These are phyloP conservation scores for Amia ocellicauda DNA, from an alignment of 2,113 vertebrate species.

Conservation along the genomic window DNA sequence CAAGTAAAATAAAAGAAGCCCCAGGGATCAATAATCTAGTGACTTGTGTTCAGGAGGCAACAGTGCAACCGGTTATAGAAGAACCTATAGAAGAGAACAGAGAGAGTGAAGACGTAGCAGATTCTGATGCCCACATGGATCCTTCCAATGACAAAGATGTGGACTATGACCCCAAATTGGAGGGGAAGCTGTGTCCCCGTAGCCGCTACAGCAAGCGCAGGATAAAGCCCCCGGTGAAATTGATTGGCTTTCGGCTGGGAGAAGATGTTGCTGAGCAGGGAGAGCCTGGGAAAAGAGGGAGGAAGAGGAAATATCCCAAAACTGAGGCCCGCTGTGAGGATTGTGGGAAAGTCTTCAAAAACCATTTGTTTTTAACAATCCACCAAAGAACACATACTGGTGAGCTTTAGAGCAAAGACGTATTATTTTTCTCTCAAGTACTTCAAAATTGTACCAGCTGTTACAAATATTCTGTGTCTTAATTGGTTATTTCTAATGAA, in stretches of 20 bases:
- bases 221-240: constrained; percentile 77
- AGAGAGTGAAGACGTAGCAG: constrained; percentile 35
- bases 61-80: neutral
- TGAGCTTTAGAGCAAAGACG: constrained; percentile 33
- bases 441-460: neutral
- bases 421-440: neutral
- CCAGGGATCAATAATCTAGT: no score
- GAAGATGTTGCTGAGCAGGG: constrained; percentile 62
- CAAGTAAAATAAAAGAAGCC: neutral
- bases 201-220: constrained; percentile 79
- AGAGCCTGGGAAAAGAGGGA: constrained; percentile 62
- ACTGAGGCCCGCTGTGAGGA: constrained; percentile 83
- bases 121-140: constrained; percentile 30
- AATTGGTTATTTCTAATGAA: neutral
- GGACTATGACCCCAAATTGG: constrained; percentile 59
- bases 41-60: neutral
- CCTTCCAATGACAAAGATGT: constrained; percentile 57
- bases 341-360: constrained; percentile 91
- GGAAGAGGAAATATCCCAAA: constrained; percentile 68
- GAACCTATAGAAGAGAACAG: constrained; percentile 27
- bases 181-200: constrained; percentile 40
- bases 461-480: neutral
- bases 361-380: constrained; percentile 84
- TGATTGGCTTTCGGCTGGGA: constrained; percentile 78
- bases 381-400: constrained; percentile 91